Conservation (phyloP, 2,888 invertebrate genomes). For the Polydesmus complanatus region DNA sequence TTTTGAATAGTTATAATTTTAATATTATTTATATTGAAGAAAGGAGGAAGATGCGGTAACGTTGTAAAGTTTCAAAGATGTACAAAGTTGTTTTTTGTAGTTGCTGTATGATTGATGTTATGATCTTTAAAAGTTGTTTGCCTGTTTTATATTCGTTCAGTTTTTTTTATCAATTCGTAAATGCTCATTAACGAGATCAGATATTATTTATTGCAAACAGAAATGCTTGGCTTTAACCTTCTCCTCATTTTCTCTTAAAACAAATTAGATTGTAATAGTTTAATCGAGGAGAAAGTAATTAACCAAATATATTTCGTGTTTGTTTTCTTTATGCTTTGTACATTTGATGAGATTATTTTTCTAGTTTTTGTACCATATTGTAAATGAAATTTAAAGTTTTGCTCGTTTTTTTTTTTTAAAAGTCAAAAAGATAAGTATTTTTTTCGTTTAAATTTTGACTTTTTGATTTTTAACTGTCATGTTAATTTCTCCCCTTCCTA, state of each 20-base stretch:
- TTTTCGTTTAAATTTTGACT: not conserved
- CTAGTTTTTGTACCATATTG: slow-evolving; percentile 13
- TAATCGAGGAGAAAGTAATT: too few species aligned
- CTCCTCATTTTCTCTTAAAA: not conserved
- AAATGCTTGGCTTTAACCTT: not conserved
- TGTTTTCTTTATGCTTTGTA: not conserved
- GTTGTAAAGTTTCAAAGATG: too few species aligned
- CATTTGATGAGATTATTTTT: slow-evolving; percentile 5
- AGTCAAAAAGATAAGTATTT: not conserved
- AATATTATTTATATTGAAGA: not conserved
- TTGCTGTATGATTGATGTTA: not conserved
- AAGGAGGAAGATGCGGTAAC: too few species aligned
- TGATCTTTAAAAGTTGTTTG: not conserved
- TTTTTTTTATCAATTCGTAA: not conserved
- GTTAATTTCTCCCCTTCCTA: not conserved
- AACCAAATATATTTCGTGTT: too few species aligned
- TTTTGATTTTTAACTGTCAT: not conserved
- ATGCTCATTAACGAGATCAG: not conserved
- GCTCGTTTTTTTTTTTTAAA: slow-evolving; percentile 1
- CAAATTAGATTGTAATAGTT: too few species aligned
- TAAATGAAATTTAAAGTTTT: not conserved
- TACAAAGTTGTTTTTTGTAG: not conserved
- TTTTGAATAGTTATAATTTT: not conserved
- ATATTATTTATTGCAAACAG: not conserved
- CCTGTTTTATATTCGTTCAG: not conserved